A percentile compares a stretch with the other conserved stretches of the same genome.
These are phyloP conservation scores for Danio tinwini DNA, from an alignment of 2,797 vertebrate species.

Conservation along the genomic window DNA sequence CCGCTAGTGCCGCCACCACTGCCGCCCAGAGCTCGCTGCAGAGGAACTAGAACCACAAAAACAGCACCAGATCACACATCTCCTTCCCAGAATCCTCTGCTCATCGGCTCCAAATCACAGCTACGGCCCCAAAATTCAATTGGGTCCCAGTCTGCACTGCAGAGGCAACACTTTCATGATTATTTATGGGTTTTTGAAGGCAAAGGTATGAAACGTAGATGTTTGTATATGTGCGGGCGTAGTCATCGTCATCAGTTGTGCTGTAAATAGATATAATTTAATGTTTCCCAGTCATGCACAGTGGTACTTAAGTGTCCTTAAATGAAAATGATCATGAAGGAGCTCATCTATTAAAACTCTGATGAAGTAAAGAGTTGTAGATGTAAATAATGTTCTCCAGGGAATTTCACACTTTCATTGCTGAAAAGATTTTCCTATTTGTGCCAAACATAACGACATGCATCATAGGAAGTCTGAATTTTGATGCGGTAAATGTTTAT, in stretches of 20 bases:
- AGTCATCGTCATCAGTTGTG: slow-evolving; percentile 15
- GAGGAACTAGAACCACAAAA: slow-evolving; percentile 68
- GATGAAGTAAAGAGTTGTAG: slow-evolving; percentile 9
- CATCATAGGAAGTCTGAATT: background rate
- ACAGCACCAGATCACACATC: background rate
- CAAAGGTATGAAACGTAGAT: slow-evolving; percentile 45
- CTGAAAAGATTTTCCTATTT: background rate
- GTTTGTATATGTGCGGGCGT: slow-evolving; percentile 47
- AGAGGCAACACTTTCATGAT: slow-evolving; percentile 31
- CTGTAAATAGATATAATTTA: slow-evolving; percentile 46
- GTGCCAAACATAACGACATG: slow-evolving; percentile 20
- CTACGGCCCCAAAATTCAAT: background rate
- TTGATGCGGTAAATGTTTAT: background rate
- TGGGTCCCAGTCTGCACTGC: slow-evolving; percentile 13
- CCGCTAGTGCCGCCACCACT: slow-evolving; percentile 76
- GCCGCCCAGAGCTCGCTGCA: slow-evolving; percentile 86
- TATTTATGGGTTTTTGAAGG: slow-evolving; percentile 17
- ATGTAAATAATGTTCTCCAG: background rate
- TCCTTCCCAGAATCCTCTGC: background rate
- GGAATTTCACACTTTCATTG: background rate
- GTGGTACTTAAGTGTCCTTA: slow-evolving; percentile 24
- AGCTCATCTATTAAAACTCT: background rate
- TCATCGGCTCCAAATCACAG: slow-evolving; percentile 4
- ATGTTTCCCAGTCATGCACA: background rate
- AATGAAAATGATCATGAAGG: slow-evolving; percentile 29